Conservation (phyloP, 2,113 vertebrate species). For the Scytalopus superciliaris region DNA sequence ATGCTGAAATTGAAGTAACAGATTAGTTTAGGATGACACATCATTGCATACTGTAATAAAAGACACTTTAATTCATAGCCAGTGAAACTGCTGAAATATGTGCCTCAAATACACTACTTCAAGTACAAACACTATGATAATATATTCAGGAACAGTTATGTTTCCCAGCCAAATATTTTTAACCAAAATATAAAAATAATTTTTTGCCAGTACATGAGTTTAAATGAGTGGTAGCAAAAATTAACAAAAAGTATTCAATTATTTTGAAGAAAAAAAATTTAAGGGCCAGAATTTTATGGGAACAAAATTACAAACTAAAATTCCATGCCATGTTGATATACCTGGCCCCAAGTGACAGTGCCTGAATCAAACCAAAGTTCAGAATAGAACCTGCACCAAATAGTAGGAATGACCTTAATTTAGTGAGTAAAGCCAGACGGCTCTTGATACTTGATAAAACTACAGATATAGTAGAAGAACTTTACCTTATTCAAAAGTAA, state of each 20-base stretch:
- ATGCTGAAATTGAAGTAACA: constrained; percentile 80
- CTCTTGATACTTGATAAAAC: not conserved
- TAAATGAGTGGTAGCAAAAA: not conserved
- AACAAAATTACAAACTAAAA: not conserved
- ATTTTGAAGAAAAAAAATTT: not conserved
- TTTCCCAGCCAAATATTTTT: not conserved
- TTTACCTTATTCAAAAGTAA: not conserved
- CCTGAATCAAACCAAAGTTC: not conserved
- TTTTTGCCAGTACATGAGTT: not conserved
- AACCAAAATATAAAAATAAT: not conserved
- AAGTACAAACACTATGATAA: not conserved
- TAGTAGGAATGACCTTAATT: not conserved
- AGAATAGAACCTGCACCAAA: not conserved
- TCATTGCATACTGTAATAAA: not conserved
- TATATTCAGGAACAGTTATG: not conserved
- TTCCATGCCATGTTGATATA: not conserved
- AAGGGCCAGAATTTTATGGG: not conserved
- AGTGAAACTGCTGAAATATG: not conserved
- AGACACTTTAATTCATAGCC: not conserved
- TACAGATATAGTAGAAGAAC: not conserved
- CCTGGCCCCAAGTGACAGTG: not conserved
- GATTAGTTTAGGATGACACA: constrained; percentile 37
- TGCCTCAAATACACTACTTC: not conserved
- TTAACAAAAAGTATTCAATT: not conserved
- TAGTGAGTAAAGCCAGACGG: not conserved